Conservation (phyloP, 1,140 invertebrate genomes). For the Mercenaria mercenaria region DNA sequence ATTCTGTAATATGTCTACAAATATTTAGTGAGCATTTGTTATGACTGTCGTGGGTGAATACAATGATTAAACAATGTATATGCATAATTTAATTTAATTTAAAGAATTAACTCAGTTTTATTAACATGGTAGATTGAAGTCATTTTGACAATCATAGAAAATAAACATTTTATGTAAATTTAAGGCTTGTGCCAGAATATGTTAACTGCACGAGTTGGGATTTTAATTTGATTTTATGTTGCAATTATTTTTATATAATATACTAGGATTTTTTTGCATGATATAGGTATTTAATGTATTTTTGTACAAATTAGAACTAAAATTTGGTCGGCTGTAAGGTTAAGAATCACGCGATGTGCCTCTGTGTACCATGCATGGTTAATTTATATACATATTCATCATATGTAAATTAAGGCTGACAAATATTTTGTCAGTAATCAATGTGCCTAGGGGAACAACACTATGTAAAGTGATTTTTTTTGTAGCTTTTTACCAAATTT, state of each 20-base stretch:
- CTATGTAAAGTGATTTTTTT: background rate
- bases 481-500: slow-evolving; percentile 56
- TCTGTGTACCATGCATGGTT: slow-evolving; percentile 13
- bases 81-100: background rate
- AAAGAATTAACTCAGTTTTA: slow-evolving; percentile 1
- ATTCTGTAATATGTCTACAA: too few species aligned
- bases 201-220: background rate
- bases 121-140: background rate
- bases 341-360: slow-evolving; percentile 32
- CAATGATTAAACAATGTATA: too few species aligned
- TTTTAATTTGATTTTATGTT: slow-evolving; percentile 33
- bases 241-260: slow-evolving; percentile 22
- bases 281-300: slow-evolving; percentile 20
- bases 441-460: slow-evolving; percentile 45
- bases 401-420: slow-evolving; percentile 1
- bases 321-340: background rate
- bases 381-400: slow-evolving; percentile 5
- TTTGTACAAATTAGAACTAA: slow-evolving; percentile 35
- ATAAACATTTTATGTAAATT: background rate
- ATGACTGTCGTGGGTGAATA: too few species aligned
- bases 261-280: background rate
- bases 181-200: background rate
- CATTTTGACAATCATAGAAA: slow-evolving; percentile 24
- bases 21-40: too few species aligned
- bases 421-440: slow-evolving; percentile 20